Evolutionary conservation across 2,888 invertebrate species (phyloP), one percentile per base, ranked within the genome.

Genomic region (Archips crataeganus): DNA sequence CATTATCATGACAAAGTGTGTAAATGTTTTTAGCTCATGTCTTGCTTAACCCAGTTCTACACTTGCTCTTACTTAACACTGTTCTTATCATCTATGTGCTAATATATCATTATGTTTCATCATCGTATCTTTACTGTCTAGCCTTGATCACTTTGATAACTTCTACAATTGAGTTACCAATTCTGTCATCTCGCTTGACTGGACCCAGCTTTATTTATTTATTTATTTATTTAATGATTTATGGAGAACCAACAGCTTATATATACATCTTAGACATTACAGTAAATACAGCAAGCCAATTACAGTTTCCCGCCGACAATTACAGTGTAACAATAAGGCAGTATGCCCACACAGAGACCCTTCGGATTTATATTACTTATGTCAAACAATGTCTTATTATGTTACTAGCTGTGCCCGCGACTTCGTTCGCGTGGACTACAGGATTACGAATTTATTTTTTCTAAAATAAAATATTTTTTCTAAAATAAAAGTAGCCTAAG

Each of bases 341-440:
- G n/a, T n/a, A n/a, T n/a, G n/a, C n/a, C n/a, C n/a, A n/a, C n/a
- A n/a, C n/a, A n/a, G n/a, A n/a, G n/a, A n/a, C n/a, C n/a, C n/a
- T n/a, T n/a, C n/a, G n/a, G n/a, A n/a, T n/a, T n/a, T n/a, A 9
- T 57, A 5, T 32, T 57, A 57, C 57, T 57, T 32, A 32, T 57
- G 32, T 32, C 57, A 47, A 63, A 47, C 47, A 47, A 47, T 63
- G 45, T 63, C 32, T 32, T 11, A 57, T 32, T 57, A 57, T 32
- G 11, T 32, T 63, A 47, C n/a, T n/a, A n/a, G n/a, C n/a, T n/a
- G n/a, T n/a, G n/a, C n/a, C n/a, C n/a, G n/a, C n/a, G n/a, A n/a
- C n/a, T n/a, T n/a, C n/a, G n/a, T n/a, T n/a, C n/a, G n/a, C n/a
- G n/a, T n/a, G n/a, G n/a, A n/a, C n/a, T n/a, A n/a, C n/a, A n/a